Evolutionary conservation across 2,113 vertebrate genomes (phyloP).

Genomic region (Phyllostomus discolor): DNA sequence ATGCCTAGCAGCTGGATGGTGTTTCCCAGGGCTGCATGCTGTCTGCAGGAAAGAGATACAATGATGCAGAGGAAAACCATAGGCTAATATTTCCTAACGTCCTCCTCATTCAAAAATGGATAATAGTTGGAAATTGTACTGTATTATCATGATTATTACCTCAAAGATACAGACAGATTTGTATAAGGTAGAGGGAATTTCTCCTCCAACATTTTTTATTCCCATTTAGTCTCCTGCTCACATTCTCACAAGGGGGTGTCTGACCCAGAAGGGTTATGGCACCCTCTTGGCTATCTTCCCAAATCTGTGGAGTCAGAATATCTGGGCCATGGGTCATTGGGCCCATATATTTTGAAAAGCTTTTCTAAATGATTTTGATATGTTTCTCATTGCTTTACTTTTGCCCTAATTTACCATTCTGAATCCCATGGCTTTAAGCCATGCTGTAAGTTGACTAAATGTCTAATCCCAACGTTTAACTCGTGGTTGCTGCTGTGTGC

Average conservation of each 20-base stretch:
- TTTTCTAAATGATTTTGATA: neutral
- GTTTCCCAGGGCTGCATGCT: neutral
- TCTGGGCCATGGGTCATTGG: neutral
- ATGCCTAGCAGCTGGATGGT: neutral
- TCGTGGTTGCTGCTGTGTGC: neutral
- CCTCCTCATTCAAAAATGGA: conserved; percentile 22
- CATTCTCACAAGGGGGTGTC: neutral
- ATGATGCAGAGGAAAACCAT: neutral
- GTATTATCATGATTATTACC: neutral
- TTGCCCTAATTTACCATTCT: neutral
- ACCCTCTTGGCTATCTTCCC: neutral
- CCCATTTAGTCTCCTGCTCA: neutral
- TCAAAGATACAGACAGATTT: conserved; percentile 7
- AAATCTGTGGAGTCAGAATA: neutral
- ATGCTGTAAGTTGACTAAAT: neutral
- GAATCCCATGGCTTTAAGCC: neutral
- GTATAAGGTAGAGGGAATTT: neutral
- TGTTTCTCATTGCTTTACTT: neutral
- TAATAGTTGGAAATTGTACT: conserved; percentile 3
- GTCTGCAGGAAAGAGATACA: neutral
- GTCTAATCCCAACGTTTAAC: neutral
- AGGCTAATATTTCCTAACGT: conserved; percentile 26
- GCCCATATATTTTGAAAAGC: neutral
- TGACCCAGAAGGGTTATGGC: neutral
- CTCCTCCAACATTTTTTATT: neutral